These are phyloP conservation scores for Rhizoglyphus robini DNA, from an alignment of 1,140 invertebrate genomes.

Conservation along the genomic window DNA sequence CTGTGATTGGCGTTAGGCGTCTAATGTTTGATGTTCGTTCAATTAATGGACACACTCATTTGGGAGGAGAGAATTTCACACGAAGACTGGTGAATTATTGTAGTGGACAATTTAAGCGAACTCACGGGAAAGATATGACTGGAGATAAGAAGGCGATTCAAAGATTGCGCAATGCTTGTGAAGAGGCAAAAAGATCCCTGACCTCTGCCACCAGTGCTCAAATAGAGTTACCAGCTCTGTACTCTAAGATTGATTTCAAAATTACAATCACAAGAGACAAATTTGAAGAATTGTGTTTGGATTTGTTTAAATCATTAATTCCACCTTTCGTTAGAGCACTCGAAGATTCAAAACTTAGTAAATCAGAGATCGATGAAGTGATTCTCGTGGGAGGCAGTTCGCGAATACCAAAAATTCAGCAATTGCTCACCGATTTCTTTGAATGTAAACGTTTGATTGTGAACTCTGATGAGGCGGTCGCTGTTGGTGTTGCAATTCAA, in stretches of 20 bases:
- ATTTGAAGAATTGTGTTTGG: slow-evolving; percentile 24
- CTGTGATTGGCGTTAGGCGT: slow-evolving; percentile 19
- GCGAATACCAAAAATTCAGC: slow-evolving; percentile 27
- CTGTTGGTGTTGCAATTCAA: slow-evolving; percentile 35
- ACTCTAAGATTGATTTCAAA: slow-evolving; percentile 29
- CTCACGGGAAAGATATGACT: slow-evolving; percentile 5
- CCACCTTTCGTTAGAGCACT: slow-evolving; percentile 22
- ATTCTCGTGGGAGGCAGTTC: slow-evolving; percentile 29
- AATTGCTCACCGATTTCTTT: slow-evolving; percentile 25
- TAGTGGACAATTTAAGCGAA: slow-evolving; percentile 19
- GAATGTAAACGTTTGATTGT: slow-evolving; percentile 26
- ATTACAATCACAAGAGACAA: slow-evolving; percentile 18
- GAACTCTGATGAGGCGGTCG: slow-evolving; percentile 38
- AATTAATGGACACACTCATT: slow-evolving; percentile 27
- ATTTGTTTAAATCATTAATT: slow-evolving; percentile 25
- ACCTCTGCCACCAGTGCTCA: background rate
- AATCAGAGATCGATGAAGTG: slow-evolving; percentile 25
- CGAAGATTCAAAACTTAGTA: slow-evolving; percentile 23
- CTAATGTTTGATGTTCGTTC: slow-evolving; percentile 22
- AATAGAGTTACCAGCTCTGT: background rate
- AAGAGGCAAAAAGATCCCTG: slow-evolving; percentile 17
- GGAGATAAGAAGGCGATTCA: background rate
- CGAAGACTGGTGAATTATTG: slow-evolving; percentile 14
- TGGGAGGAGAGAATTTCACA: slow-evolving; percentile 29
- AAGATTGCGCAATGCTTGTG: slow-evolving; percentile 9